Evolutionary conservation across 2,888 invertebrate species (phyloP).

Genomic region (Chrysolina haemoptera): DNA sequence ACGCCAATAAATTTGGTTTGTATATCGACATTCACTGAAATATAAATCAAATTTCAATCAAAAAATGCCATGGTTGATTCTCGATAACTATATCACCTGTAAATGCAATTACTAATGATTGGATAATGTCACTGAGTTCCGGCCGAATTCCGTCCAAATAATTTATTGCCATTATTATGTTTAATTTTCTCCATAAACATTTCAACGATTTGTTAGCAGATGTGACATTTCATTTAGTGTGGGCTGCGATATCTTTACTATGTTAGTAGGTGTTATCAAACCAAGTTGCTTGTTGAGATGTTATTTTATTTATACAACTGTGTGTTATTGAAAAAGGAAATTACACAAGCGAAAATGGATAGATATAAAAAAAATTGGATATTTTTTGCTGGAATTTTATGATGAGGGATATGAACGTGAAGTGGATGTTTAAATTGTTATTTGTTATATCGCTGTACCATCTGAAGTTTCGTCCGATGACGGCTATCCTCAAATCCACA

Average conservation of each 20-base stretch:
- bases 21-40: background rate
- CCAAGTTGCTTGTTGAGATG: no score
- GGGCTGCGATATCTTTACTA: background rate
- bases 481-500: no score
- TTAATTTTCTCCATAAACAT: constrained; percentile 1
- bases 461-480: no score
- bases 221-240: constrained; percentile 2
- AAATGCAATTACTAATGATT: constrained; percentile 19
- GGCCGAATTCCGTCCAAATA: constrained; percentile 21
- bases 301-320: no score
- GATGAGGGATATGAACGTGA: no score
- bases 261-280: background rate
- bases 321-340: no score
- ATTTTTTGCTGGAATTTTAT: no score
- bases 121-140: constrained; percentile 27
- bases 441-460: no score
- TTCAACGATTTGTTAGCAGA: background rate
- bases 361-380: no score
- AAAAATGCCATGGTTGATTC: background rate
- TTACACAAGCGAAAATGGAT: no score
- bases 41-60: constrained; percentile 4
- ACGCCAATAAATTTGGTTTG: constrained; percentile 2
- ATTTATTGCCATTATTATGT: constrained; percentile 24
- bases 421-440: no score
- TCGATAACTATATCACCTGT: constrained; percentile 19